phyloP scores from a whole-genome alignment of 2,797 vertebrate species.

The Calcarius lapponicus region DNA sequence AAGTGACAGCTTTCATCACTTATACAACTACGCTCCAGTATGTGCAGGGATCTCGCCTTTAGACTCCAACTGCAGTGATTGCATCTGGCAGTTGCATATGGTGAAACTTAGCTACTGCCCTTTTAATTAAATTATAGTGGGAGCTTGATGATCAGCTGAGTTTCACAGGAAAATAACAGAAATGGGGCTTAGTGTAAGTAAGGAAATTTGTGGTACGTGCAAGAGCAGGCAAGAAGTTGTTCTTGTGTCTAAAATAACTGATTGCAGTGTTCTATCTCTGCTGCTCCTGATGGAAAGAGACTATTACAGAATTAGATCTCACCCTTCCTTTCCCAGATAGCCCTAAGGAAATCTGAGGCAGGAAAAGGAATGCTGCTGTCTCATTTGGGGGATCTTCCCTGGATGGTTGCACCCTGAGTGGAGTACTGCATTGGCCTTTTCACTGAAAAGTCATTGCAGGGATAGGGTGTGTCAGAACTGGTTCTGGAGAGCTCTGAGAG shows the following conservation, averaged over 20 bases:
- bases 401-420: not conserved
- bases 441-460: not conserved
- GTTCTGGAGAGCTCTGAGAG: not conserved
- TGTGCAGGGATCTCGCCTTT: slow-evolving; percentile 59
- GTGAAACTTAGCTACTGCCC: slow-evolving; percentile 68
- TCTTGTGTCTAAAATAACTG: slow-evolving; percentile 33
- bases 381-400: not conserved
- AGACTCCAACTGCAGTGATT: slow-evolving; percentile 67
- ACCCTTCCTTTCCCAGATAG: not conserved
- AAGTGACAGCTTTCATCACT: slow-evolving; percentile 72
- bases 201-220: slow-evolving; percentile 21
- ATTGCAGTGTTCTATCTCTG: not conserved
- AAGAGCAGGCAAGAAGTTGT: slow-evolving; percentile 31
- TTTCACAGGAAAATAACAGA: slow-evolving; percentile 61
- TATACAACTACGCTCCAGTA: slow-evolving; percentile 58
- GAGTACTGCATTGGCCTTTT: not conserved
- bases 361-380: not conserved
- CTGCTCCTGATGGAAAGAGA: not conserved
- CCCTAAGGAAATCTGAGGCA: not conserved
- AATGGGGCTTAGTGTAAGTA: slow-evolving; percentile 24
- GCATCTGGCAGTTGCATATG: slow-evolving; percentile 76
- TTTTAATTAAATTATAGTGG: slow-evolving; percentile 73
- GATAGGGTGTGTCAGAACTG: not conserved
- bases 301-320: not conserved
- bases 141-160: slow-evolving; percentile 48